A percentile compares a stretch with the other conserved stretches of the same genome.
Conservation (phyloP, 2,888 invertebrate genomes). For the Dasysyrphus tricinctus region DNA sequence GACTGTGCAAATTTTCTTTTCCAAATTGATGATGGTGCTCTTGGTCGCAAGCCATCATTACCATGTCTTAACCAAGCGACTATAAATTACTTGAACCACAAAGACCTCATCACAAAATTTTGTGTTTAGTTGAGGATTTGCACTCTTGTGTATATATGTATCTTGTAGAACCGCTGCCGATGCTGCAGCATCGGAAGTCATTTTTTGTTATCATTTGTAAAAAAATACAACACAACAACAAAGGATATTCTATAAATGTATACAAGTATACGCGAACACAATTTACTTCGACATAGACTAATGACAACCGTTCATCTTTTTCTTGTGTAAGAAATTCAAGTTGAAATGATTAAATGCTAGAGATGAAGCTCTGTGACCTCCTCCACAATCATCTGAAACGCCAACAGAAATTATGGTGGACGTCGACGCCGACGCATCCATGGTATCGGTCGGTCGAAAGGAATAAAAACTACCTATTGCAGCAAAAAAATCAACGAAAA, state of each 20-base stretch:
- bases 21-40: conserved; percentile 13
- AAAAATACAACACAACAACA: not conserved
- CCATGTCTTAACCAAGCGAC: conserved; percentile 55
- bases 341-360: conserved; percentile 34
- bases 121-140: conserved; percentile 26
- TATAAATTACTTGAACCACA: conserved; percentile 69
- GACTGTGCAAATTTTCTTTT: conserved; percentile 45
- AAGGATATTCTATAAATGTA: conserved; percentile 2
- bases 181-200: conserved; percentile 17
- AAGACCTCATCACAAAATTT: conserved; percentile 48
- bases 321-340: conserved; percentile 28
- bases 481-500: not conserved
- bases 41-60: conserved; percentile 70
- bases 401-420: not conserved
- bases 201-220: not conserved
- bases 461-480: conserved; percentile 9
- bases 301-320: conserved; percentile 76
- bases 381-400: conserved; percentile 61
- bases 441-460: not conserved
- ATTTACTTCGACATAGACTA: conserved; percentile 71
- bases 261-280: conserved; percentile 28
- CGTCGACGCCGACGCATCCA: not conserved
- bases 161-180: not conserved
- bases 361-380: conserved; percentile 15
- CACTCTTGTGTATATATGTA: conserved; percentile 29